A percentile compares a stretch with the other conserved stretches of the same genome.
phyloP scores from a whole-genome alignment of 2,113 vertebrate genomes.

The Lipotes vexillifer region DNA sequence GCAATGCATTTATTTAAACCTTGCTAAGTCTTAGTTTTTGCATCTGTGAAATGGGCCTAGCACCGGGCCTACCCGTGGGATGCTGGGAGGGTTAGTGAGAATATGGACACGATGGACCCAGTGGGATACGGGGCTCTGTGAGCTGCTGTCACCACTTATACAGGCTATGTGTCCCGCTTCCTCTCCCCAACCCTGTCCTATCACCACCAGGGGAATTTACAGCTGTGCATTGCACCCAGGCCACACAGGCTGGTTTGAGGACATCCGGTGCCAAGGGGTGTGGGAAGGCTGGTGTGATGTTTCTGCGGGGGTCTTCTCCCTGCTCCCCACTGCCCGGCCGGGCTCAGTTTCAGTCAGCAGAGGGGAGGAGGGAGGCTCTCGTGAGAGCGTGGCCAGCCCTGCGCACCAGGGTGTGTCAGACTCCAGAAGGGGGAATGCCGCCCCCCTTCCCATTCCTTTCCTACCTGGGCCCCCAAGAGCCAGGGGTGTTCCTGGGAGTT shows the following conservation, averaged over 20 bases:
- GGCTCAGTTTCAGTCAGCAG: neutral
- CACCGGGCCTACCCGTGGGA: no score
- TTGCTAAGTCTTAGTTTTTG: neutral
- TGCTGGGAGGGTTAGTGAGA: neutral
- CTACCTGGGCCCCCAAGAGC: neutral
- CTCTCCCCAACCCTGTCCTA: neutral
- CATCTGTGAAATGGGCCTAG: neutral
- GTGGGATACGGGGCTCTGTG: neutral
- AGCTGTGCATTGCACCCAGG: accelerated
- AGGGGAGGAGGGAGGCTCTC: neutral
- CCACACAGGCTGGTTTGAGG: neutral
- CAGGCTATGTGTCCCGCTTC: neutral
- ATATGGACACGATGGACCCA: neutral
- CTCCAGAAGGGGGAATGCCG: neutral
- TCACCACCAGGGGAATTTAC: neutral
- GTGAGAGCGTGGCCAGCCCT: neutral
- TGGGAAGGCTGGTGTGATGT: accelerated
- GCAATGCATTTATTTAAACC: neutral
- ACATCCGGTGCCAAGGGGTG: no score
- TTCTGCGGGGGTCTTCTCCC: neutral
- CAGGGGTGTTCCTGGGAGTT: neutral
- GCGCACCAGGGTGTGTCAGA: neutral
- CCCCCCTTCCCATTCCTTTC: neutral
- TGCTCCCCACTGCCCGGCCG: neutral
- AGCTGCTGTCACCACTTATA: neutral